Evolutionary conservation across 2,797 vertebrate genomes (phyloP).

Genomic region (Schizopygopsis pylzovi): DNA sequence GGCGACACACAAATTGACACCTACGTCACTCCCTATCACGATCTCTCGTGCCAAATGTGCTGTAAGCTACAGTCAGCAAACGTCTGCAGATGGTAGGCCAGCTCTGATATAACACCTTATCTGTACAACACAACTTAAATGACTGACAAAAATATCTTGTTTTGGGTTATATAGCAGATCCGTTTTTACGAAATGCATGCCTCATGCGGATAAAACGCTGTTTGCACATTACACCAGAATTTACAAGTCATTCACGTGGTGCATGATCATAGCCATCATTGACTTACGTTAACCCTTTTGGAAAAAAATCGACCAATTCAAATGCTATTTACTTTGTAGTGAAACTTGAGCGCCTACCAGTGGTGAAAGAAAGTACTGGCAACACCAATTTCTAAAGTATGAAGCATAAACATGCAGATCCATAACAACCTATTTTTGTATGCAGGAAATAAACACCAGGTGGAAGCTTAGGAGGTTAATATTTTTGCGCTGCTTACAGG

Average conservation of each 20-base stretch:
- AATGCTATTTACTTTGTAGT: background rate
- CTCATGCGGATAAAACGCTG: background rate
- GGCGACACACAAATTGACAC: constrained; percentile 27
- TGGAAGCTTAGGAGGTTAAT: background rate
- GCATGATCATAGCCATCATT: background rate
- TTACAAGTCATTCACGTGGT: constrained; percentile 22
- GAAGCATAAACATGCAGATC: background rate
- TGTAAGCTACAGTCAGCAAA: constrained; percentile 21
- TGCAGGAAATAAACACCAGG: background rate
- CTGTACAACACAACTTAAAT: background rate
- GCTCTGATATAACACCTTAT: constrained; percentile 7
- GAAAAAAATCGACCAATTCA: background rate
- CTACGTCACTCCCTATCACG: constrained; percentile 36
- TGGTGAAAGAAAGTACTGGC: constrained; percentile 51
- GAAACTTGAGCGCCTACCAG: constrained; percentile 69
- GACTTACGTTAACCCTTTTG: background rate
- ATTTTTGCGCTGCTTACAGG: background rate
- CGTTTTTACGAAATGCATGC: background rate
- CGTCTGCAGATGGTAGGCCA: constrained; percentile 5
- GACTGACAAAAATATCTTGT: background rate
- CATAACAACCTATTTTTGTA: background rate
- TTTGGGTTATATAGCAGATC: background rate
- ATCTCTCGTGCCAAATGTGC: constrained; percentile 41
- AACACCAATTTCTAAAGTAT: constrained; percentile 29
- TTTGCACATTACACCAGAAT: background rate